phyloP scores from a whole-genome alignment of 35 echinoderm and acorn worm genomes.

The Apostichopus japonicus region DNA sequence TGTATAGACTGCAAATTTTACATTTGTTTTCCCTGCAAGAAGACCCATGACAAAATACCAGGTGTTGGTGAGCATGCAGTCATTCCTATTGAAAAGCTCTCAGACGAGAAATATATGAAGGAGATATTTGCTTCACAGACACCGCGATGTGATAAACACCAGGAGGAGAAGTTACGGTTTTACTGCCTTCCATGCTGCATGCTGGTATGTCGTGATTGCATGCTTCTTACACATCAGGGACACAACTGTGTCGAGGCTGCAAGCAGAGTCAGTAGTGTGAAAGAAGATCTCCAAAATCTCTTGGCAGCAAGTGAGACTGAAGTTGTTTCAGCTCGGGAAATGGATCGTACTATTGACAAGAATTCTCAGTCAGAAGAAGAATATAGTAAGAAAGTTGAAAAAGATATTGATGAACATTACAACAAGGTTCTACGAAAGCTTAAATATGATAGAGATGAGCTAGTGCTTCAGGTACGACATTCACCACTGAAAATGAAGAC shows the following conservation, averaged over 20 bases:
- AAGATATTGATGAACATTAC: not conserved
- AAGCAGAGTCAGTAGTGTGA: not conserved
- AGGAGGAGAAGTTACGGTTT: not conserved
- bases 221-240: slow-evolving; percentile 33
- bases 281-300: too few relatives aligned
- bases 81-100: not conserved
- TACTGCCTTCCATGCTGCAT: not conserved
- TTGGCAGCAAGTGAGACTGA: too few relatives aligned
- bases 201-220: slow-evolving; percentile 15
- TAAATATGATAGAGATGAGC: not conserved
- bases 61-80: not conserved
- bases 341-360: too few relatives aligned
- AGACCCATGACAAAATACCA: not conserved
- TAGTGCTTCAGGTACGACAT: not conserved
- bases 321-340: too few relatives aligned
- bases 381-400: not conserved
- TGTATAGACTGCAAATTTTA: slow-evolving; percentile 8
- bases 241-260: slow-evolving; percentile 19
- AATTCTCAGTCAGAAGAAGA: too few relatives aligned
- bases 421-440: not conserved
- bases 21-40: not conserved
- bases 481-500: too few relatives aligned
- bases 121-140: not conserved
- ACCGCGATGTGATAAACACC: slow-evolving; percentile 7
- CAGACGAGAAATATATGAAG: not conserved